Conservation (phyloP, 2,113 vertebrate genomes). For the Gopherus evgoodei region DNA sequence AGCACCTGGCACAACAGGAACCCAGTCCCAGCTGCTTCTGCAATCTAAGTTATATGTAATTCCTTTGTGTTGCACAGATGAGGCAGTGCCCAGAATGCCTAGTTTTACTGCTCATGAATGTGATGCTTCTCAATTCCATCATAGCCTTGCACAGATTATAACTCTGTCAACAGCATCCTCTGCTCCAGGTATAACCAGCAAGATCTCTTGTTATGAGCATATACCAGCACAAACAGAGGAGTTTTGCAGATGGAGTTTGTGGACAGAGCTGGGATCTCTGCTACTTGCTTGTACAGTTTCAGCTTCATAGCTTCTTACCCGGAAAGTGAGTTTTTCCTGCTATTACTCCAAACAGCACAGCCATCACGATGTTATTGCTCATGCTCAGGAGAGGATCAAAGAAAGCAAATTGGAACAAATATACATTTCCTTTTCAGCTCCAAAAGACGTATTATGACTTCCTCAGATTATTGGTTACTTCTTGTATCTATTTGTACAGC, state of each 20-base stretch:
- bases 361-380: neutral
- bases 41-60: neutral
- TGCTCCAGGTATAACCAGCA: too few relatives aligned
- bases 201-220: neutral
- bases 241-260: neutral
- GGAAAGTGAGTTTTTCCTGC: neutral
- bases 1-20: neutral
- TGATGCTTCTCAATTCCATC: neutral
- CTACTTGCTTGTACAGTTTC: neutral
- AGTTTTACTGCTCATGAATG: neutral
- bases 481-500: neutral
- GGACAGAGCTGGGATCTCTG: neutral
- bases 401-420: neutral
- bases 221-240: neutral
- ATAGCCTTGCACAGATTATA: neutral
- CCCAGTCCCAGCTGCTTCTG: neutral
- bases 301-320: neutral
- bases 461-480: neutral
- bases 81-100: neutral
- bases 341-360: neutral
- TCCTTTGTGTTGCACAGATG: neutral
- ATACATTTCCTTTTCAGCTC: neutral
- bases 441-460: neutral
- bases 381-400: neutral
- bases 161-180: too few relatives aligned